These are phyloP conservation scores for Gerosis bhagava DNA, from an alignment of 2,888 invertebrate genomes.

Conservation along the genomic window DNA sequence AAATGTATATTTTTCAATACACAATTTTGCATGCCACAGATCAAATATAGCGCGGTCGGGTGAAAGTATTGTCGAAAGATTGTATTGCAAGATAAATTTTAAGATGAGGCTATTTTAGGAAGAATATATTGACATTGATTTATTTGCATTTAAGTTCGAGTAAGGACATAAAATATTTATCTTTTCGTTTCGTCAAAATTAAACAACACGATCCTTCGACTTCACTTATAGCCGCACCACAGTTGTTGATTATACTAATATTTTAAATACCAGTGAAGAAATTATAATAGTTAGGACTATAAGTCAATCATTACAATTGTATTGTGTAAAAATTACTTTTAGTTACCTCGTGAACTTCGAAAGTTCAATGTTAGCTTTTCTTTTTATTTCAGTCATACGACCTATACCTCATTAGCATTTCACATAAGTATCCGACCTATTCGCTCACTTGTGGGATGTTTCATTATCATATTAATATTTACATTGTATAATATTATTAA, in stretches of 20 bases:
- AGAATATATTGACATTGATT: constrained; percentile 5
- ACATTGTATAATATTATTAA: constrained; percentile 10
- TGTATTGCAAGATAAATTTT: no score
- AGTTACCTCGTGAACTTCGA: constrained; percentile 78
- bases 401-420: constrained; percentile 74
- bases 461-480: constrained; percentile 6
- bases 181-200: constrained; percentile 24
- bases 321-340: constrained; percentile 65
- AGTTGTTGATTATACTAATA: constrained; percentile 58
- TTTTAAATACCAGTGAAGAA: constrained; percentile 68
- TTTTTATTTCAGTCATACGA: constrained; percentile 54
- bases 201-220: constrained; percentile 29
- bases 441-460: constrained; percentile 23
- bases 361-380: constrained; percentile 70
- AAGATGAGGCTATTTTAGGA: constrained; percentile 38
- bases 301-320: constrained; percentile 67
- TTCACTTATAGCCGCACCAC: constrained; percentile 42
- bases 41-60: constrained; percentile 34
- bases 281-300: constrained; percentile 67
- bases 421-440: constrained; percentile 54
- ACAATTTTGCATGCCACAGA: constrained; percentile 48
- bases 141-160: constrained; percentile 10
- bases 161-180: constrained; percentile 6
- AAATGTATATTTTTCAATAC: constrained; percentile 70
- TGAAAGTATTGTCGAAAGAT: constrained; percentile 28